phyloP scores from a whole-genome alignment of 2,888 invertebrate species.

The Andrena trimmerana region DNA sequence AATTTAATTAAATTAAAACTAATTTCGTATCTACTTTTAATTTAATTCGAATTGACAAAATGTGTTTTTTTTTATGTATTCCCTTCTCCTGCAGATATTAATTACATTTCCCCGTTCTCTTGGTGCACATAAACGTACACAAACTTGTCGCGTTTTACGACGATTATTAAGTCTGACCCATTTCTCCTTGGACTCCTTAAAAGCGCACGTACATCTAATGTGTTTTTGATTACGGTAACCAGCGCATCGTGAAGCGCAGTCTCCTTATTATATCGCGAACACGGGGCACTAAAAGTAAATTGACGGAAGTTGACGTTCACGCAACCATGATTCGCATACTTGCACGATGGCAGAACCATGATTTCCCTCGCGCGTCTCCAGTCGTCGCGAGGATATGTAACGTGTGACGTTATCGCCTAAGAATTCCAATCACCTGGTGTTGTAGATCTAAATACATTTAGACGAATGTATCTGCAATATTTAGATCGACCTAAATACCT shows the following conservation, averaged over 20 bases:
- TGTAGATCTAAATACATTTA: not conserved
- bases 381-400: slow-evolving; percentile 32
- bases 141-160: not conserved
- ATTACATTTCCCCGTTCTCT: not conserved
- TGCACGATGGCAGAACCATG: slow-evolving; percentile 35
- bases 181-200: not conserved
- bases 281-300: slow-evolving; percentile 38
- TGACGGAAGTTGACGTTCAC: slow-evolving; percentile 61
- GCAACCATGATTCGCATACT: slow-evolving; percentile 54
- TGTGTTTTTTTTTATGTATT: not conserved
- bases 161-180: slow-evolving; percentile 13
- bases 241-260: not conserved
- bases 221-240: slow-evolving; percentile 35
- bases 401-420: slow-evolving; percentile 12
- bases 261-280: slow-evolving; percentile 20
- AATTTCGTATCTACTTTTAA: not conserved
- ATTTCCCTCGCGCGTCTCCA: slow-evolving; percentile 19
- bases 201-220: slow-evolving; percentile 23
- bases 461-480: not conserved
- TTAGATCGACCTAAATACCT: no score
- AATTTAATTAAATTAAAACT: no score
- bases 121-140: not conserved
- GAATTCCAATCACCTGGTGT: not conserved
- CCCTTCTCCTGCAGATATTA: not conserved
- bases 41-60: not conserved